Evolutionary conservation across 2,113 vertebrate species (phyloP).

Genomic region (Centropus unirufus): DNA sequence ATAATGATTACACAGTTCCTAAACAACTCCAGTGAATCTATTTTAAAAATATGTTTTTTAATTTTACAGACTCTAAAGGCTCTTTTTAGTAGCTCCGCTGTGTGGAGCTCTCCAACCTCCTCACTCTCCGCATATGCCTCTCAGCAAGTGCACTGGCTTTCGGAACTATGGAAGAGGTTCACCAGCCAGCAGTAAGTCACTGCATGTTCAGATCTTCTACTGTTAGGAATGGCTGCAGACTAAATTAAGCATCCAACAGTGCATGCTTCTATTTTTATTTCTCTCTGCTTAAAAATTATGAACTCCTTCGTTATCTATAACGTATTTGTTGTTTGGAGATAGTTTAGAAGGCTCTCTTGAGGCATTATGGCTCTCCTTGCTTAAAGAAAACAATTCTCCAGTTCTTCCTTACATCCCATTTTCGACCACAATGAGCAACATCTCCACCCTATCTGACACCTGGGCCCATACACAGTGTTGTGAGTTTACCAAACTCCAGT

Average conservation of each 20-base stretch:
- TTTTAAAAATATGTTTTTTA: slow-evolving; percentile 36
- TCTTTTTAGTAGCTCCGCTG: not conserved
- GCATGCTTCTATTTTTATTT: not conserved
- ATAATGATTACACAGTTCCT: not conserved
- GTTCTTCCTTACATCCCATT: not conserved
- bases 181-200: not conserved
- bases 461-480: not conserved
- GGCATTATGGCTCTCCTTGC: not conserved
- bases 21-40: slow-evolving; percentile 8
- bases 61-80: not conserved
- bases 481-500: not conserved
- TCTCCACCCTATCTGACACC: not conserved
- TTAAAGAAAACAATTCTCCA: not conserved
- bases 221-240: not conserved
- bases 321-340: not conserved
- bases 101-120: not conserved
- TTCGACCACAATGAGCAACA: not conserved
- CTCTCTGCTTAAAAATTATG: not conserved
- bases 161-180: not conserved
- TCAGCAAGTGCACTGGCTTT: not conserved
- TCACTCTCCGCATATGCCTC: not conserved
- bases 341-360: not conserved
- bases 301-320: not conserved
- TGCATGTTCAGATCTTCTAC: not conserved
- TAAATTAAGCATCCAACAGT: not conserved